These are phyloP conservation scores for Lochmaea crataegi DNA, from an alignment of 2,888 invertebrate genomes.

Conservation along the genomic window DNA sequence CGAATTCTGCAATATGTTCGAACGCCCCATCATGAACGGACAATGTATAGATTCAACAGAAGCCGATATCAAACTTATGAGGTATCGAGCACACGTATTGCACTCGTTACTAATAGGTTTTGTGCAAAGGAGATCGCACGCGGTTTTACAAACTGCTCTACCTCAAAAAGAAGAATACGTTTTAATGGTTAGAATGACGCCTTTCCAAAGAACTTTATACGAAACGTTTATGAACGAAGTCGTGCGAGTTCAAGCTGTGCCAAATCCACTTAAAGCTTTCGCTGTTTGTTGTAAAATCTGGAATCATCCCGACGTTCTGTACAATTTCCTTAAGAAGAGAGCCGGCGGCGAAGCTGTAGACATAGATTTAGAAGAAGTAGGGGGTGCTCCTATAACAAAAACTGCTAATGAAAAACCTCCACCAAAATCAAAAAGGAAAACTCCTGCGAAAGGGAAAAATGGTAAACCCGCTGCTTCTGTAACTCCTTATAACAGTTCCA, in stretches of 20 bases:
- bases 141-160: slow-evolving; percentile 89
- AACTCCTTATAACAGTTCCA: slow-evolving; percentile 63
- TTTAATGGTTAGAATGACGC: slow-evolving; percentile 86
- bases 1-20: slow-evolving; percentile 99
- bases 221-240: slow-evolving; percentile 94
- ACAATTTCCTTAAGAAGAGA: slow-evolving; percentile 86
- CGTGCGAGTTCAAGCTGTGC: slow-evolving; percentile 84
- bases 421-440: slow-evolving; percentile 62
- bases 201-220: slow-evolving; percentile 90
- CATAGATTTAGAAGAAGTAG: slow-evolving; percentile 83
- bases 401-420: slow-evolving; percentile 55
- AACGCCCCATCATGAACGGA: slow-evolving; percentile 97
- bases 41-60: slow-evolving; percentile 98
- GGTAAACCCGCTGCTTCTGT: slow-evolving; percentile 70
- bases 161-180: slow-evolving; percentile 97
- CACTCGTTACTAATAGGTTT: slow-evolving; percentile 95
- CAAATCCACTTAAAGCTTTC: slow-evolving; percentile 97
- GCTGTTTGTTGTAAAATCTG: slow-evolving; percentile 99
- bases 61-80: slow-evolving; percentile 92
- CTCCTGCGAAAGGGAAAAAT: slow-evolving; percentile 62
- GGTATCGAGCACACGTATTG: slow-evolving; percentile 94
- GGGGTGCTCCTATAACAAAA: slow-evolving; percentile 60
- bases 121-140: slow-evolving; percentile 92
- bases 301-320: slow-evolving; percentile 94
- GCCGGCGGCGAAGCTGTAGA: slow-evolving; percentile 82